A percentile compares a stretch with the other conserved stretches of the same genome.
Conservation (phyloP, 2,797 vertebrate species). For the Balearica regulorum region DNA sequence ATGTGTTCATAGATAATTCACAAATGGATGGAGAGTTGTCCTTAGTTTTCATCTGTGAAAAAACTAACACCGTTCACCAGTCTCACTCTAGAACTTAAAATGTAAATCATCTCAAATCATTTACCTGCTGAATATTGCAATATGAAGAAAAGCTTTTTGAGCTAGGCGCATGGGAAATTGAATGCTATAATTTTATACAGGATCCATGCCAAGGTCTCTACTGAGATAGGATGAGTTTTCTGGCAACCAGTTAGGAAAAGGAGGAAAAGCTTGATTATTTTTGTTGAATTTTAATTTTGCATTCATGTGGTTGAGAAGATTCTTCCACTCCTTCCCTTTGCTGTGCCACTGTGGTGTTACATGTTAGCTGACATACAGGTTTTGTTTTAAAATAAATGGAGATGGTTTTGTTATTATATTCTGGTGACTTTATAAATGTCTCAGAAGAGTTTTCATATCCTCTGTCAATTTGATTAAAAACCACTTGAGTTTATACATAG, state of each 20-base stretch:
- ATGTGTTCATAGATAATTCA: not conserved
- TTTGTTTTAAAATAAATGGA: not conserved
- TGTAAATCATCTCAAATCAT: not conserved
- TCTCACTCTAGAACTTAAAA: not conserved
- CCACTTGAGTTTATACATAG: not conserved
- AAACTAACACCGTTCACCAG: not conserved
- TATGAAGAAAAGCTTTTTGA: not conserved
- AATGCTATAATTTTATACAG: not conserved
- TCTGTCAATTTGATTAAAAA: not conserved
- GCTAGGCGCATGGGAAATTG: not conserved
- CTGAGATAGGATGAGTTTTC: not conserved
- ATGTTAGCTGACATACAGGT: not conserved
- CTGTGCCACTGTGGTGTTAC: not conserved
- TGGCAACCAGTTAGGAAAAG: not conserved
- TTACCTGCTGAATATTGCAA: slow-evolving; percentile 19
- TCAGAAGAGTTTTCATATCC: not conserved
- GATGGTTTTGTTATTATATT: not conserved
- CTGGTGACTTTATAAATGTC: not conserved
- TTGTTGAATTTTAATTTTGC: not conserved
- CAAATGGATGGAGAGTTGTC: not conserved
- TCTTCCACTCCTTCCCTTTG: not conserved
- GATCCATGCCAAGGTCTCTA: not conserved
- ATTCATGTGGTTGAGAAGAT: not conserved
- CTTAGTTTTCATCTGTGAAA: not conserved
- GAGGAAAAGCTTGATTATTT: not conserved